phyloP scores from a whole-genome alignment of 2,888 invertebrate species.

The Diaprepes abbreviatus region DNA sequence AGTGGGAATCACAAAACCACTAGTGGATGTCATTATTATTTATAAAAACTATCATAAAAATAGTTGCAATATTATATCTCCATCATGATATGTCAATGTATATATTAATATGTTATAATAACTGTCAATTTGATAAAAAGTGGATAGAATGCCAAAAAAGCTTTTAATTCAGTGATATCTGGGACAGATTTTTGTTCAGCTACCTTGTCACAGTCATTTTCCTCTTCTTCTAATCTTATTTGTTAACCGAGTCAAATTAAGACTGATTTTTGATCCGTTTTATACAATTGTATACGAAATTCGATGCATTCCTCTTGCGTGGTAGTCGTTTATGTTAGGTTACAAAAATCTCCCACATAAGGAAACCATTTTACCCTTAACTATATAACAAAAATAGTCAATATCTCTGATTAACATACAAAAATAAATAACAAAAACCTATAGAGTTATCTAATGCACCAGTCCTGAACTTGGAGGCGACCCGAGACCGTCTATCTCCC shows the following conservation, averaged over 20 bases:
- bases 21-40: no score
- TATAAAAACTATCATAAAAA: background rate
- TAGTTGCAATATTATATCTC: background rate
- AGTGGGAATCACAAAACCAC: no score
- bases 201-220: no score
- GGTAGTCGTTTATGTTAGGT: background rate
- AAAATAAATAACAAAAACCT: conserved; percentile 30
- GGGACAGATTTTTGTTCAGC: no score
- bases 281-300: no score
- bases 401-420: conserved; percentile 19
- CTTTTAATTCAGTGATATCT: no score
- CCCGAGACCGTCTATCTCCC: conserved; percentile 86
- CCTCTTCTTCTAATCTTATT: no score
- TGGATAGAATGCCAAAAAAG: no score
- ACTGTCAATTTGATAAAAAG: no score
- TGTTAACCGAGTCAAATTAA: no score
- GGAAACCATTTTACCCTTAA: conserved; percentile 1
- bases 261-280: no score
- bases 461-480: conserved; percentile 64
- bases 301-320: background rate
- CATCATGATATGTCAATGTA: background rate
- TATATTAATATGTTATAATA: no score
- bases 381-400: conserved; percentile 12
- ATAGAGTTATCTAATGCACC: conserved; percentile 55
- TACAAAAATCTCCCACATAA: background rate